Conservation (phyloP, 2,888 invertebrate genomes). For the Clanis bilineata region DNA sequence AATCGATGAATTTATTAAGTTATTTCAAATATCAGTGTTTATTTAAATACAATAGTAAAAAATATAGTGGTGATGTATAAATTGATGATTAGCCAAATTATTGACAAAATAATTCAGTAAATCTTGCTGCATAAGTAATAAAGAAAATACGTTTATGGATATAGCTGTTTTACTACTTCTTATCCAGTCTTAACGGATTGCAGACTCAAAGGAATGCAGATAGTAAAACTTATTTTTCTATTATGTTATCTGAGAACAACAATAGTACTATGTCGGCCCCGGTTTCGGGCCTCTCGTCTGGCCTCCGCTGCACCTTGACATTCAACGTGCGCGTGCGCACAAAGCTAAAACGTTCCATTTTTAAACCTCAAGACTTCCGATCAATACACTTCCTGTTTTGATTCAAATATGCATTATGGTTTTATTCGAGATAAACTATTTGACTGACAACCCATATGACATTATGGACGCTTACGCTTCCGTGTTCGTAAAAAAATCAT, state of each 20-base stretch:
- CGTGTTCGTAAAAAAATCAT: conserved; percentile 6
- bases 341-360: conserved; percentile 69
- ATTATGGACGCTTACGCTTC: conserved; percentile 4
- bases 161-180: background rate
- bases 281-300: conserved; percentile 43
- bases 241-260: conserved; percentile 7
- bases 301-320: conserved; percentile 72
- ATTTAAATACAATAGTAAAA: too few relatives aligned
- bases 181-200: background rate
- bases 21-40: background rate
- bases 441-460: conserved; percentile 21
- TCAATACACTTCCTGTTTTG: conserved; percentile 64
- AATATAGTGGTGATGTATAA: too few relatives aligned
- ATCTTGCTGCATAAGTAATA: too few relatives aligned
- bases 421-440: conserved; percentile 16
- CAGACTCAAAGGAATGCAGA: background rate
- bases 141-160: background rate
- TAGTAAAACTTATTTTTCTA: background rate
- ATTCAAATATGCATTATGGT: conserved; percentile 31
- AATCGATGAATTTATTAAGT: background rate
- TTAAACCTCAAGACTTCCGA: conserved; percentile 71
- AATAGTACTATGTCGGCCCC: conserved; percentile 33
- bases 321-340: conserved; percentile 66
- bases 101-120: too few relatives aligned
- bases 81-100: too few relatives aligned